Evolutionary conservation across 92 coral and sea anemone genomes (phyloP), one percentile per base, ranked within the genome.

Genomic region (Epizoanthus scotinus): DNA sequence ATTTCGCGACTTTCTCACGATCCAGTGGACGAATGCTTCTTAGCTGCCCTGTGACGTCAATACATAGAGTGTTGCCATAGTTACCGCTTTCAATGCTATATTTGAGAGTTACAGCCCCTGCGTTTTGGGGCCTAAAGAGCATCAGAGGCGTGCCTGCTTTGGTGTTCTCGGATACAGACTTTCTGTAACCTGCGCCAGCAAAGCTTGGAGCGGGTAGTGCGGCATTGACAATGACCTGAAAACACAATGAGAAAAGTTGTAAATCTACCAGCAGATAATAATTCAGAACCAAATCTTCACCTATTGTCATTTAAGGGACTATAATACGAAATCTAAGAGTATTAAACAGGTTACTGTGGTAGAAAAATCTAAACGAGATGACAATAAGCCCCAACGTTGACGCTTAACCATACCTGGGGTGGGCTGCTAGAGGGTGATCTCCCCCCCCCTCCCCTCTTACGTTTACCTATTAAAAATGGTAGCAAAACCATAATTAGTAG

Each of bases 1-100:
- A 87, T 58, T 77, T 83, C 18, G 64, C 75, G 21, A 73, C 67
- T 78, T 40, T 84, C 73, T 93, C 96, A 56, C 94, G 77, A 79
- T 95, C 96, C 72, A 95, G 73, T 47, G 77, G 90, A 66, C 77
- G 82, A 25, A 83, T 84, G 18, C 89, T 79, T 38, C 89, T 73
- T 10, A 95, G 64, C 25, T 62, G 65, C 9, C 96, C 99, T 47
- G 90, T 91, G 60, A 85, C 88, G 73, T 95, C 99, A 68, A 95
- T 84, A 29, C 99, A 95, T 80, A 94, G 89, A 8, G 86, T 82
- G 65, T 84, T 70, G 29, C 24, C 87, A 57, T 49, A 28, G 84
- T 95, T 86, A 29, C 99, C 99, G 60, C 52, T 85, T 52, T 84
- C 56, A 61, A 95, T 78, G 77, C 86, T 49, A 82, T 92, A 95